Percentiles rank a stretch among this genome's conserved stretches.
phyloP scores from a whole-genome alignment of 1,140 invertebrate genomes.

The Charaxes varanes region DNA sequence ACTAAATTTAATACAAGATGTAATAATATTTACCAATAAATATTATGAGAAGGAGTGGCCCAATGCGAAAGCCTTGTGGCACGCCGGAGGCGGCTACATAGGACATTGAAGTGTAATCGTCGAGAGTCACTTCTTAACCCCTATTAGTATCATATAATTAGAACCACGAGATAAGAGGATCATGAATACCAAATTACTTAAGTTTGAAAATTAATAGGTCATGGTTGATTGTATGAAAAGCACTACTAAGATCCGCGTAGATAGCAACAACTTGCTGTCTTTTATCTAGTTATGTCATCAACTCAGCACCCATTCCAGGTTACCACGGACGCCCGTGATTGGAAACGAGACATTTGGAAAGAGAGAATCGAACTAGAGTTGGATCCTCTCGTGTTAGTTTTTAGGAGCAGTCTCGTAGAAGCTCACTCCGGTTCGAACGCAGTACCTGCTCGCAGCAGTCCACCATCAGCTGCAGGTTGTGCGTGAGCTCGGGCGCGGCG shows the following conservation, averaged over 20 bases:
- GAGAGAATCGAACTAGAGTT: too few relatives aligned
- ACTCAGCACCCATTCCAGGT: too few relatives aligned
- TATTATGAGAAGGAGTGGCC: conserved; percentile 8
- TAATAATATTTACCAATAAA: too few relatives aligned
- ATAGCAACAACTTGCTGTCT: conserved; percentile 6
- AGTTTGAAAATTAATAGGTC: conserved; percentile 7
- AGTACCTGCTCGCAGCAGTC: conserved; percentile 92
- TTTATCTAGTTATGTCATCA: too few relatives aligned
- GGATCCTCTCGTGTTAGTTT: too few relatives aligned
- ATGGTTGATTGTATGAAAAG: conserved; percentile 13
- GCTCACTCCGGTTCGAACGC: background rate
- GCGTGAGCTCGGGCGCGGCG: conserved; percentile 89
- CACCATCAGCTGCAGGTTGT: conserved; percentile 94
- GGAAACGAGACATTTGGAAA: too few relatives aligned
- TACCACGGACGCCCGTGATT: too few relatives aligned
- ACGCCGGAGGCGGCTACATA: conserved; percentile 9
- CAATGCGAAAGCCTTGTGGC: conserved; percentile 9
- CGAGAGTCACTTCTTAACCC: conserved; percentile 7
- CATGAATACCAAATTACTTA: conserved; percentile 12
- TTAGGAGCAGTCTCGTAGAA: too few relatives aligned
- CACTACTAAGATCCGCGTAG: conserved; percentile 17
- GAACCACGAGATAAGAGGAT: conserved; percentile 9
- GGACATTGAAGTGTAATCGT: conserved; percentile 8
- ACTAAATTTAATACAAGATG: too few relatives aligned
- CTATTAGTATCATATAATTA: conserved; percentile 9